Evolutionary conservation across 2,888 invertebrate species (phyloP), one percentile per base, ranked within the genome.

Genomic region (Euphydryas editha): DNA sequence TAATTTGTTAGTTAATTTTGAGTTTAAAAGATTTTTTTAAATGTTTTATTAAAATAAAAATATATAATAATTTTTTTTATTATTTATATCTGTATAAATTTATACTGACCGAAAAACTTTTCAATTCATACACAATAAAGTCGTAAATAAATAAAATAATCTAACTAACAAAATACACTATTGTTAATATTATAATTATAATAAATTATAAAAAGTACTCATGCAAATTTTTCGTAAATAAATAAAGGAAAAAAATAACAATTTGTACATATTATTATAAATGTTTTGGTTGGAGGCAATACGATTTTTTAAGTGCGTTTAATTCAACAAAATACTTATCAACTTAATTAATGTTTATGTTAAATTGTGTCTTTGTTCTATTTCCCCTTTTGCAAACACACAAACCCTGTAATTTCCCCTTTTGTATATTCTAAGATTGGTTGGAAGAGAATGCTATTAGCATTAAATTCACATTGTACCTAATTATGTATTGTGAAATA

Each of bases 231-330:
- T 44, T 44, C 5, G n/a, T 44, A 44, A 39, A 44, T 6, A 44
- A 44, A 44, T 5, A n/a, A 44, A n/a, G 15, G n/a, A 44, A 42
- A 42, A 11, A n/a, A 15, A 42, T n/a, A n/a, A n/a, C n/a, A 44
- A 39, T 11, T 10, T 39, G n/a, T 0, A 30, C 1, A n/a, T n/a
- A 15, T 44, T 15, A n/a, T 44, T 15, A 2, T n/a, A n/a, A 44
- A 3, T 44, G 15, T n/a, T 44, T 44, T 44, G 42, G 42, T n/a
- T 44, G 42, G 42, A 44, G 42, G 42, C 42, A 44, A 44, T n/a
- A n/a, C n/a, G n/a, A n/a, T n/a, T n/a, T n/a, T n/a, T n/a, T n/a
- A n/a, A n/a, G n/a, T n/a, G n/a, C n/a, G n/a, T n/a, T n/a, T n/a
- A n/a, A n/a, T n/a, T n/a, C n/a, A n/a, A n/a, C n/a, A n/a, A n/a